Base-by-base conservation (phyloP, 2,113 vertebrate genomes). In the Cyprinus carpio region DNA sequence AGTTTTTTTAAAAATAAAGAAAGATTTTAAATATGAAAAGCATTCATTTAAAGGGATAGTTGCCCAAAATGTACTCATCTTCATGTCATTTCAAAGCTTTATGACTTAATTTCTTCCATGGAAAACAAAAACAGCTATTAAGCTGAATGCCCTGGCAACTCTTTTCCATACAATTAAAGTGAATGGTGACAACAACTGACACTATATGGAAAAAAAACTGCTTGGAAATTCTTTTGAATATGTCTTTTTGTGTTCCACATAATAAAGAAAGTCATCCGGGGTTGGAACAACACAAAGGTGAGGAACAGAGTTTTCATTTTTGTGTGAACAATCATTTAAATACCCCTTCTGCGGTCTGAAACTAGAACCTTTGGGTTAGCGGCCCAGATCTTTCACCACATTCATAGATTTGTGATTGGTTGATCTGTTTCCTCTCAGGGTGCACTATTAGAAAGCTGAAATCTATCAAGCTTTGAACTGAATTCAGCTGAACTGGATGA, bases 381-480 rank as follows among this genome's bases (percentile, higher is more conserved):
- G 4, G 67, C 18, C 40, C 71, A 46, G 40, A 74, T 27, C 23
- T 74, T 74, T 74, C 71, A 74, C 11, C 40, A 46, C 40, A 46
- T 46, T 74, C n/a, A 12, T 12, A 25, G 23, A 74, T 74, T 74
- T 46, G 71, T 25, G 71, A 74, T 60, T 46, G 12, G 40, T 16
- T 27, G 40, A 25, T 74, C 40, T 25, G 71, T 75, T 75, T 27
- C 72, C 40, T 27, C 40, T 46, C 13, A 80, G 37, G 8, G 78
- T 43, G 58, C 4, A 62, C n/a, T 64, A 6, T 80, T 64, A 64
- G n/a, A 80, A 64, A 46, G n/a, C 23, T 25, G 76, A 79, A 79
- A 62, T 75, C 12, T 9, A 23, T 60, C 76, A 79, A 23, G 54
- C 16, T 31, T 79, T 79, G 20, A 60, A 78, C 15, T 77, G 75